Base-by-base conservation (phyloP, 2,797 vertebrate genomes). In the Mycteria americana region DNA sequence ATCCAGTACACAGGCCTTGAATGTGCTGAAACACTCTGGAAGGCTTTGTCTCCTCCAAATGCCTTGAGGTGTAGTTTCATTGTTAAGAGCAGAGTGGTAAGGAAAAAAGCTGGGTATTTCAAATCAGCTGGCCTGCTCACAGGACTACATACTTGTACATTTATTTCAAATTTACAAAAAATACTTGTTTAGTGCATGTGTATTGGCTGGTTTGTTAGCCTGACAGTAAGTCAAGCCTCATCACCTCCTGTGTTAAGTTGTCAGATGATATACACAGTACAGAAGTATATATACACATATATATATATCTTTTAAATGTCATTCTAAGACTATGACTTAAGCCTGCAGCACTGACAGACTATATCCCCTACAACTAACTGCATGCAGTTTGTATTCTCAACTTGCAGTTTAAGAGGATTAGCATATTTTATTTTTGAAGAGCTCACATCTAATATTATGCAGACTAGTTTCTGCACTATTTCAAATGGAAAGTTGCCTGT, bases 371-470 rank as follows among this genome's bases (percentile, higher is more conserved):
- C 39, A 85, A 75, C 73, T 79, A 93, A 79, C 67, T 93, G 69
- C 27, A 23, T 92, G 37, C 39, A 59, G 60, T 74, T 75, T 56
- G 19, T 73, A 41, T 85, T 91, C 88, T 92, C 70, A 79, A 65
- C 75, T 91, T 84, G 37, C 53, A 41, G 14, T 88, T 83, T 92
- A 93, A 96, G 91, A 79, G 64, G 85, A 89, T 96, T 96, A 95
- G 50, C 85, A 80, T 95, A 93, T 94, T 89, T 79, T 97, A 76
- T 89, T 82, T 89, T 72, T 92, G 21, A 86, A 92, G 90, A 85
- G 60, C 68, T 68, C 51, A 69, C 27, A 37, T 41, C 37, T 94
- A 69, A 60, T 92, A 70, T 88, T 97, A 91, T 90, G 64, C 64
- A 84, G 65, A 53, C 65, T 82, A 51, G 64, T 68, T 95, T 92